phyloP scores from a whole-genome alignment of 2,888 invertebrate genomes.

The Cephus runcator region DNA sequence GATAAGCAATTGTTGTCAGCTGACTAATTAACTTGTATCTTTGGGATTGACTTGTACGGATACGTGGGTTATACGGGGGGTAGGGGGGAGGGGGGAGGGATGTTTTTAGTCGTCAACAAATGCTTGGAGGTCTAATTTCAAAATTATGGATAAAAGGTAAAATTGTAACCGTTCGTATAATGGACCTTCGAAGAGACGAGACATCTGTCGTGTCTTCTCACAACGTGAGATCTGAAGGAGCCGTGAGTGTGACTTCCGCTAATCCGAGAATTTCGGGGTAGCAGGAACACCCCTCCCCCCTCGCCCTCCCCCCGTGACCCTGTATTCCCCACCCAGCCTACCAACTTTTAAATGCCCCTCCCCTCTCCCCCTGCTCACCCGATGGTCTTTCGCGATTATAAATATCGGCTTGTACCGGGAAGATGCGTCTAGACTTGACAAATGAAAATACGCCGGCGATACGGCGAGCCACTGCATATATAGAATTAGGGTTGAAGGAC shows the following conservation, averaged over 20 bases:
- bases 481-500: neutral
- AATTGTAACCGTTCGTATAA: neutral
- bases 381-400: slow-evolving; percentile 64
- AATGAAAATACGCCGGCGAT: slow-evolving; percentile 43
- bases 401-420: slow-evolving; percentile 64
- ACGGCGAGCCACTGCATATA: slow-evolving; percentile 13
- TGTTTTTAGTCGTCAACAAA: too few species aligned
- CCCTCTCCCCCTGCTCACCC: neutral
- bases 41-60: too few species aligned
- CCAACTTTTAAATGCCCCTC: slow-evolving; percentile 58
- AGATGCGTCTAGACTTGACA: slow-evolving; percentile 54
- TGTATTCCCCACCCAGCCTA: too few species aligned
- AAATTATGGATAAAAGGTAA: too few species aligned
- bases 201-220: slow-evolving; percentile 11
- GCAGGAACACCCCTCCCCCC: too few species aligned
- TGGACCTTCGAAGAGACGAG: neutral
- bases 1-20: too few species aligned
- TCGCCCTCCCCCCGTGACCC: too few species aligned
- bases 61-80: too few species aligned
- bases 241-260: slow-evolving; percentile 58
- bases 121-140: too few species aligned
- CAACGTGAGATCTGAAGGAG: slow-evolving; percentile 61
- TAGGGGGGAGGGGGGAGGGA: too few species aligned
- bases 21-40: too few species aligned
- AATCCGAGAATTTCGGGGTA: slow-evolving; percentile 63